A percentile compares a stretch with the other conserved stretches of the same genome.
Conservation (phyloP, 2,888 invertebrate genomes). For the Heliconius ethilla region DNA sequence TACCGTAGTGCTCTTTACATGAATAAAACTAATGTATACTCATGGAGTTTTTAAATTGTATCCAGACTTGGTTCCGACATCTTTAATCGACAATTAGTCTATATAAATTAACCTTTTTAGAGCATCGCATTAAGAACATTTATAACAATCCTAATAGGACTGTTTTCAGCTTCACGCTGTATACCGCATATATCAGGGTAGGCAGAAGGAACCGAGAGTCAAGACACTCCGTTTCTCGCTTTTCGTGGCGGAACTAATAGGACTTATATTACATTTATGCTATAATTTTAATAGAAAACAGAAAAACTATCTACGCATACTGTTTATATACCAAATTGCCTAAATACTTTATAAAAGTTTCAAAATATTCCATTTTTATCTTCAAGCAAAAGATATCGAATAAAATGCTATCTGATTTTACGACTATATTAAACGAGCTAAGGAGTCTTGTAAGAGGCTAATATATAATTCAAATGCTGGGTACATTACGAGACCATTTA, state of each 20-base stretch:
- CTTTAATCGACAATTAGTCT: neutral
- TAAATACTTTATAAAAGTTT: neutral
- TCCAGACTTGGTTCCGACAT: neutral
- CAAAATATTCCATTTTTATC: neutral
- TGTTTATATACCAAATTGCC: neutral
- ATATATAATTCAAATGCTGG: slow-evolving; percentile 35
- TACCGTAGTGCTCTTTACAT: neutral
- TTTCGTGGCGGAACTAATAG: no score
- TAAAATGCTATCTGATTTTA: slow-evolving; percentile 24
- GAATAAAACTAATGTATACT: neutral
- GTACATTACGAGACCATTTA: slow-evolving; percentile 31
- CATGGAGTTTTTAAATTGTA: neutral
- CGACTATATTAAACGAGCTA: slow-evolving; percentile 27
- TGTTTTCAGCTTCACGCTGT: no score
- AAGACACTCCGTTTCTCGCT: no score
- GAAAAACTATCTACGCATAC: neutral
- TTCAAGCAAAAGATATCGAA: neutral
- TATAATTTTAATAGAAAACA: neutral
- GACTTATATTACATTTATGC: neutral
- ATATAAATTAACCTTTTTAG: neutral
- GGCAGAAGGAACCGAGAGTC: no score
- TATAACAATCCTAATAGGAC: no score
- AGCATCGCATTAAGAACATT: neutral
- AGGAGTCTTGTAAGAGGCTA: slow-evolving; percentile 27
- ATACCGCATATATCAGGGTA: no score